phyloP scores from a whole-genome alignment of 1,140 invertebrate genomes.

The Dendroctonus ponderosae region DNA sequence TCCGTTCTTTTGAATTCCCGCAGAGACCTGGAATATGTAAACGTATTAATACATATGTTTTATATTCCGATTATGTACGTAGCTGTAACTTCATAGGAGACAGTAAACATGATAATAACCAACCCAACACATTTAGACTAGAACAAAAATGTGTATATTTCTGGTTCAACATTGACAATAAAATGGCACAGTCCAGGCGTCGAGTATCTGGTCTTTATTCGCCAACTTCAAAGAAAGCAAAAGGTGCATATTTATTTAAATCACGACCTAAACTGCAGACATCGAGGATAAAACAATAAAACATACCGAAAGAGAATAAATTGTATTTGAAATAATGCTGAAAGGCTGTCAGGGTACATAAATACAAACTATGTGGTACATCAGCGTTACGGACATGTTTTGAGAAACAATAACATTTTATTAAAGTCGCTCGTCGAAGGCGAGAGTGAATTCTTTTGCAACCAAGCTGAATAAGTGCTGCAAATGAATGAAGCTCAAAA shows the following conservation, averaged over 20 bases:
- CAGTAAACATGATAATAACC: neutral
- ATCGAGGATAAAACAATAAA: conserved; percentile 19
- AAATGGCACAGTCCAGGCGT: neutral
- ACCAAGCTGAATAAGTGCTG: too few relatives aligned
- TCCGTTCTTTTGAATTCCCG: too few relatives aligned
- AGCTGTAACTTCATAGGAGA: too few relatives aligned
- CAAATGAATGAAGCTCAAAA: too few relatives aligned
- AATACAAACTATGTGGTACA: conserved; percentile 29
- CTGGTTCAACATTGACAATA: too few relatives aligned
- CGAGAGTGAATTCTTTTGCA: neutral
- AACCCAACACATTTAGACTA: too few relatives aligned
- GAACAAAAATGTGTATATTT: too few relatives aligned
- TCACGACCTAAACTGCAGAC: conserved; percentile 15
- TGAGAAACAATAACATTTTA: conserved; percentile 31
- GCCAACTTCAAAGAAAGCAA: neutral
- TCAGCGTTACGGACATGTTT: conserved; percentile 31
- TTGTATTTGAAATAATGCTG: conserved; percentile 28
- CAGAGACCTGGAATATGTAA: too few relatives aligned
- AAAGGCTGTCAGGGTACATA: conserved; percentile 27
- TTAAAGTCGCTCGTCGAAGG: conserved; percentile 12
- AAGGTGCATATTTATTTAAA: conserved; percentile 27
- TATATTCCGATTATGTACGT: too few relatives aligned
- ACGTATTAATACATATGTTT: too few relatives aligned
- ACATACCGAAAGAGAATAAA: conserved; percentile 24
- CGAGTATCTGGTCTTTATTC: neutral